A percentile compares a stretch with the other conserved stretches of the same genome.
Evolutionary conservation across 1,140 invertebrate genomes (phyloP).

Genomic region (Anadara kagoshimensis): DNA sequence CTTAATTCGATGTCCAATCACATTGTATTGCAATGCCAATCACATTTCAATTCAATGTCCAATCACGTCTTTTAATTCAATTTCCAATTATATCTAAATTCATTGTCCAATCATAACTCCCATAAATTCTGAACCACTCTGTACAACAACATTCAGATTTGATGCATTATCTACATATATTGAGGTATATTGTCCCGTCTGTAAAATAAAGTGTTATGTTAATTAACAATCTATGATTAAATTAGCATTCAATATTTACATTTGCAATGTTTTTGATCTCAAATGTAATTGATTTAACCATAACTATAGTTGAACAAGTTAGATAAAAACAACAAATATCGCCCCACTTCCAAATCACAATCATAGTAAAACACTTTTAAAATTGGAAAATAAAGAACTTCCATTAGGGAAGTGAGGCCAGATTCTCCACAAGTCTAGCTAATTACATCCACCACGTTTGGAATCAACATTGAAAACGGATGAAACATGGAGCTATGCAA

Average conservation of each 20-base stretch:
- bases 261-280: neutral
- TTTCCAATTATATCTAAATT: constrained; percentile 42
- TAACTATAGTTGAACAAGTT: neutral
- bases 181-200: constrained; percentile 60
- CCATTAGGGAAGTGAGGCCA: too few relatives aligned
- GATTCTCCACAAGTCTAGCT: too few relatives aligned
- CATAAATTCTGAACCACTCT: constrained; percentile 58
- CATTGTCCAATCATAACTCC: constrained; percentile 53
- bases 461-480: too few relatives aligned
- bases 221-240: neutral
- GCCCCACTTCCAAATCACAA: neutral
- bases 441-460: too few relatives aligned
- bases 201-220: constrained; percentile 30
- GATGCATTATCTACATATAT: constrained; percentile 63
- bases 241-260: neutral
- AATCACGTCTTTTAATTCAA: constrained; percentile 33
- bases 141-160: constrained; percentile 39
- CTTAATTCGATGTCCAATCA: constrained; percentile 47
- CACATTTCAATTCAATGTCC: constrained; percentile 33
- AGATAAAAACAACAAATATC: neutral
- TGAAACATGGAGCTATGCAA: too few relatives aligned
- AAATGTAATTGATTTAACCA: neutral
- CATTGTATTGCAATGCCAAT: too few relatives aligned
- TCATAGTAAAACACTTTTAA: too few relatives aligned
- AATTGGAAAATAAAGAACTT: too few relatives aligned